A percentile compares a stretch with the other conserved stretches of the same genome.
Conservation (phyloP, 2,888 invertebrate genomes). For the Aquatica leii region DNA sequence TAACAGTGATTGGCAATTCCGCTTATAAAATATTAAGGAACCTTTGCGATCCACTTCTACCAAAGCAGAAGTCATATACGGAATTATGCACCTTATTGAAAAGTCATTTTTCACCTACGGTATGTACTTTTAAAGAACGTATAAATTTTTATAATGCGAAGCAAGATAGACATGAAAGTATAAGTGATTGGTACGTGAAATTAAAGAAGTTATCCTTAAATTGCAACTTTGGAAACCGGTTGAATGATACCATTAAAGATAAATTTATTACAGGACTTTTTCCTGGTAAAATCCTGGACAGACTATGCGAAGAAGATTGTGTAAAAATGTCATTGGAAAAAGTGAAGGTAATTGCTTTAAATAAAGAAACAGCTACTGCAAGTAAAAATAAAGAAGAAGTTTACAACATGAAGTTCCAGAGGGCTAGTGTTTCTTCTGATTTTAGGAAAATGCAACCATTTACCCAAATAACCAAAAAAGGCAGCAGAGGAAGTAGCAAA, state of each 20-base stretch:
- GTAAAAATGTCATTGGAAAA: background rate
- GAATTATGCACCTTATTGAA: background rate
- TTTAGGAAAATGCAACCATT: too few species aligned
- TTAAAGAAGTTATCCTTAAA: slow-evolving; percentile 2
- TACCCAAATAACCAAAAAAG: too few species aligned
- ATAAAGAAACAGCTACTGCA: slow-evolving; percentile 2
- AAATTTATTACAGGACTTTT: background rate
- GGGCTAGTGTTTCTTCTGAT: too few species aligned
- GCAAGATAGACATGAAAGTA: background rate
- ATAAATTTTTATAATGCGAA: background rate
- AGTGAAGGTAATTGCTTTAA: background rate
- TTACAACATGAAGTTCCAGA: background rate
- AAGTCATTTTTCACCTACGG: background rate
- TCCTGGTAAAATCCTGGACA: background rate
- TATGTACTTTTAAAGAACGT: background rate
- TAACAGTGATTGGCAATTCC: slow-evolving; percentile 1
- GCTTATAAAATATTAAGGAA: slow-evolving; percentile 7
- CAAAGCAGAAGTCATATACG: slow-evolving; percentile 4
- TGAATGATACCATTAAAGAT: background rate
- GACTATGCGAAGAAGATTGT: background rate
- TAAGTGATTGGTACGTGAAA: background rate
- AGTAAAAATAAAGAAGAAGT: background rate
- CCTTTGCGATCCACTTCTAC: slow-evolving; percentile 3
- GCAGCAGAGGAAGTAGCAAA: background rate
- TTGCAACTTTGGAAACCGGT: background rate